Percentiles rank a stretch among this genome's conserved stretches.
These are phyloP conservation scores for Crax fasciolata DNA, from an alignment of 2,797 vertebrate genomes.

Conservation along the genomic window DNA sequence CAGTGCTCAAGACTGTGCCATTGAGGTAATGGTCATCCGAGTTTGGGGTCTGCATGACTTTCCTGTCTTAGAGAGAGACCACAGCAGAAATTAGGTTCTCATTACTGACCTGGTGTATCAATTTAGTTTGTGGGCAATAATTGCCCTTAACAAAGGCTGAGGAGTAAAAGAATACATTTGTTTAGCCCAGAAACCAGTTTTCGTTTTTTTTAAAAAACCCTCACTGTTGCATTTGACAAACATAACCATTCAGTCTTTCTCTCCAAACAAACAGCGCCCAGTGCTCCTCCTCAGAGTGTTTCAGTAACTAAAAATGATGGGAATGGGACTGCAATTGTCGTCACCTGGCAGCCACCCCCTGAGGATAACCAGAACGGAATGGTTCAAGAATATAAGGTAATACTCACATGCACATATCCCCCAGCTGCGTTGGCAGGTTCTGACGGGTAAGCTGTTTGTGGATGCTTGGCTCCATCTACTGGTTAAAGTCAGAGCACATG, in stretches of 20 bases:
- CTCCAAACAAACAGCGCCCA: constrained; percentile 87
- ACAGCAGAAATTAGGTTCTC: background rate
- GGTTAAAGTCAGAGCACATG: constrained; percentile 58
- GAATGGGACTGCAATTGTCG: constrained; percentile 93
- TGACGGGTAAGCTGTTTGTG: constrained; percentile 69
- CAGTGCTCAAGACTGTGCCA: background rate
- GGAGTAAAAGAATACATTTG: background rate
- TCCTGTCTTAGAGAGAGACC: background rate
- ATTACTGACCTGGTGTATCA: background rate
- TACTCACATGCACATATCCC: background rate
- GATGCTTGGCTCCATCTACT: constrained; percentile 91
- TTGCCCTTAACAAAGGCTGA: background rate
- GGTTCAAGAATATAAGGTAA: constrained; percentile 98
- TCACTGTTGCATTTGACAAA: fast-evolving
- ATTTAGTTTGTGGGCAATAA: background rate
- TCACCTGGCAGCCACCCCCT: constrained; percentile 97
- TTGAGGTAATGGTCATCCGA: background rate
- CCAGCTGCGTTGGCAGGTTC: background rate
- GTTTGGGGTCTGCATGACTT: background rate
- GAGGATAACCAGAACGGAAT: constrained; percentile 95
- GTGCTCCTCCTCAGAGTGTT: constrained; percentile 93
- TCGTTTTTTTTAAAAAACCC: background rate
- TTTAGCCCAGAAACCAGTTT: background rate
- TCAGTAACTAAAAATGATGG: constrained; percentile 94
- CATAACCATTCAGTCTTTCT: background rate